Evolutionary conservation across 2,113 vertebrate genomes (phyloP), one percentile per base, ranked within the genome.

Genomic region (Pachycephala philippinensis): DNA sequence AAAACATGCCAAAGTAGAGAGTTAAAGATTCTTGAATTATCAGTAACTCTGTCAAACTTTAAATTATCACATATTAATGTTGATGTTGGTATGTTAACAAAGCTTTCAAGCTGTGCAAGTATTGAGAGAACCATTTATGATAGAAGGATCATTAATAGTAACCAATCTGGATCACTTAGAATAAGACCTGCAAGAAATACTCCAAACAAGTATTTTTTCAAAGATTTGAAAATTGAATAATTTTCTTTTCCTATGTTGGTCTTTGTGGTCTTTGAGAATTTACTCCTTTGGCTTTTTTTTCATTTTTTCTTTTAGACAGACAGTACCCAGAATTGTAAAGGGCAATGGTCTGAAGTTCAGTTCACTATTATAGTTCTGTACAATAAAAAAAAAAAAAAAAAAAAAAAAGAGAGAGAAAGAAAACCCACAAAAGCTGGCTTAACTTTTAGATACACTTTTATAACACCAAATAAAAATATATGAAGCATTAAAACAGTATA

Each of bases 391-490:
- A 35, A 39, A 44, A 45, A 24, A 26, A 59, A 23, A 33, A 44
- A 82, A 52, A 35, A 31, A 54, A 31, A 39, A 39, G 22, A 23
- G 11, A 68, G 9, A 31, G 35, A 76, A 54, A 61, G 17, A 61
- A 79, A 49, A 7, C 9, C 22, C 22, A 59, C 31, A 74, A 84
- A 93, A 84, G 19, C 10, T 28, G 45, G 22, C 45, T 42, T 70
- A 89, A 81, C 57, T 82, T 91, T 85, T 83, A 63, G 37, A n/a
- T 79, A 71, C 8, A 30, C 8, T 85, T 96, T 87, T 85, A 49
- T 79, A 81, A 37, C 61, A 69, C 42, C n/a, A 78, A 87, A 81
- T 94, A 87, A 91, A 95, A 96, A 44, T 72, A 82, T 72, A 94
- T 53, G 74, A 91, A 85, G 56, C 44, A 23, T 72, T 82, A 76